These are phyloP conservation scores for Dicycla oo DNA, from an alignment of 2,888 invertebrate species.

Conservation along the genomic window DNA sequence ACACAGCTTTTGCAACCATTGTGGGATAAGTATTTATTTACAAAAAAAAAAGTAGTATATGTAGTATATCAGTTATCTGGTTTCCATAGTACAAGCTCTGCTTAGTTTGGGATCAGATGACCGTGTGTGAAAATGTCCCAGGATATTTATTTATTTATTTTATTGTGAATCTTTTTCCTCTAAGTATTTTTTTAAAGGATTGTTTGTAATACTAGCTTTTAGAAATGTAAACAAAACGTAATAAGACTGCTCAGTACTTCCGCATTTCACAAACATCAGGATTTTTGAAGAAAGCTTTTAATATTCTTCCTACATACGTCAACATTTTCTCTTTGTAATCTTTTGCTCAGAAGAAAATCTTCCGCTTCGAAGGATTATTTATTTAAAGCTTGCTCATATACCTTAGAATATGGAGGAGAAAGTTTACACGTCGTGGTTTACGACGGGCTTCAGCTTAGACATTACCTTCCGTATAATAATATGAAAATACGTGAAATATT, in stretches of 20 bases:
- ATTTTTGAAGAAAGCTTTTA: conserved; percentile 16
- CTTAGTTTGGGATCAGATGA: too few species aligned
- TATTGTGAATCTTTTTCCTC: background rate
- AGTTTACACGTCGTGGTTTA: conserved; percentile 31
- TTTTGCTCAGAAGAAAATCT: conserved; percentile 23
- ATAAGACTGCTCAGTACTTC: background rate
- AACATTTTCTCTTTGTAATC: conserved; percentile 12
- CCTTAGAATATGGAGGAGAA: conserved; percentile 9
- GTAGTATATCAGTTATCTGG: too few species aligned
- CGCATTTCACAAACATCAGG: conserved; percentile 10
- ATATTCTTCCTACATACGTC: conserved; percentile 9
- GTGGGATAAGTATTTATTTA: too few species aligned
- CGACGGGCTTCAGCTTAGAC: conserved; percentile 9
- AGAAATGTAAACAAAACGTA: background rate
- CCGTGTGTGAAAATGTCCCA: too few species aligned
- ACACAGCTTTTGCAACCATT: too few species aligned
- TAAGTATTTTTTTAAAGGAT: background rate
- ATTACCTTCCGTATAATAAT: conserved; percentile 17
- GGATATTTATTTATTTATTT: too few species aligned
- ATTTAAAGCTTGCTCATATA: conserved; percentile 32
- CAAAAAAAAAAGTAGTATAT: too few species aligned
- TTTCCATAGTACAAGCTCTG: too few species aligned
- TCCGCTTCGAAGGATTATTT: conserved; percentile 27
- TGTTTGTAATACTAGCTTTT: background rate
- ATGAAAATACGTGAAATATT: conserved; percentile 35